These are phyloP conservation scores for Heterochromis multidens DNA, from an alignment of 2,113 vertebrate species.

Conservation along the genomic window DNA sequence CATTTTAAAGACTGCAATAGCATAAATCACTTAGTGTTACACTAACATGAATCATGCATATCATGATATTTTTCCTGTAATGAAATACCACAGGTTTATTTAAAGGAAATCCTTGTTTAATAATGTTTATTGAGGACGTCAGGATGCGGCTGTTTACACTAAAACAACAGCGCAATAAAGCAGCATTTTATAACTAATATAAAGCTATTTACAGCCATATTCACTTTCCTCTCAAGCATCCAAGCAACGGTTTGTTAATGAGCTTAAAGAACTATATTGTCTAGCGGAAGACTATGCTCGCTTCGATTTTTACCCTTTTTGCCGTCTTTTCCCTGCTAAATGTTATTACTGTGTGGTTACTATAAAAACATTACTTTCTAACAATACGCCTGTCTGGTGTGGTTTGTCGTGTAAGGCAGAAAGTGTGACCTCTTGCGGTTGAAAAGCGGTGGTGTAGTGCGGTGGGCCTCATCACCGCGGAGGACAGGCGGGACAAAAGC, in stretches of 20 bases:
- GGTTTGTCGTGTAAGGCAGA: background rate
- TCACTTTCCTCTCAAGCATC: background rate
- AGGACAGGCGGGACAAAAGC: slow-evolving; percentile 50
- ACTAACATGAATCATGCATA: background rate
- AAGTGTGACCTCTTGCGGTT: slow-evolving; percentile 43
- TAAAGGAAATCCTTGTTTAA: background rate
- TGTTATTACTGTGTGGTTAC: fast-evolving
- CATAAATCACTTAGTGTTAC: too few species aligned
- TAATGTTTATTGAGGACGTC: fast-evolving
- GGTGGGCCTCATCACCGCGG: slow-evolving; percentile 21
- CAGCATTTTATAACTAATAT: background rate
- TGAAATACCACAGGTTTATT: background rate
- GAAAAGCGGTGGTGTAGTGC: background rate
- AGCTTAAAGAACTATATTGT: background rate
- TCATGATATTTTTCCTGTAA: fast-evolving
- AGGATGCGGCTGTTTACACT: too few species aligned
- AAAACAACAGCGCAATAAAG: background rate
- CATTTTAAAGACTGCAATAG: background rate
- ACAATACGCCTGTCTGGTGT: fast-evolving
- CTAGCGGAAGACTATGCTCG: background rate
- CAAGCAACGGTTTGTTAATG: background rate
- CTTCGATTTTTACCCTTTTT: background rate
- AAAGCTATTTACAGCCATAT: background rate
- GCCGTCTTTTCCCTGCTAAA: background rate
- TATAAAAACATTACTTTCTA: background rate